Percentiles rank a stretch among this genome's conserved stretches.
Evolutionary conservation across 2,888 invertebrate genomes (phyloP).

Genomic region (Oscheius sp.): DNA sequence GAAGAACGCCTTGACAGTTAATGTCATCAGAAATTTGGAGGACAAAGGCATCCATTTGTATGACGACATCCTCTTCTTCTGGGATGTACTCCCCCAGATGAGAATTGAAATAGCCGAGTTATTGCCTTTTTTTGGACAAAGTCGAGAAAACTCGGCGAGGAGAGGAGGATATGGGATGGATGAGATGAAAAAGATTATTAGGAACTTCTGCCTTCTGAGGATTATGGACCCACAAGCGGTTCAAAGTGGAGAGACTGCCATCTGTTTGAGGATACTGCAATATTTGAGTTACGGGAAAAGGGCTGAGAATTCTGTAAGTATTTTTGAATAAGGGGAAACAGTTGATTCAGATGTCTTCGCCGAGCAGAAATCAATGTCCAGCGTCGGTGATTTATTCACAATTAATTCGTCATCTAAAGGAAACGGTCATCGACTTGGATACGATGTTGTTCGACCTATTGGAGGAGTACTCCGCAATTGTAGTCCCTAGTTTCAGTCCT

Average conservation of each 20-base stretch:
- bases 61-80: slow-evolving; percentile 26
- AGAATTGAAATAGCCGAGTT: neutral
- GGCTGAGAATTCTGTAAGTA: no score
- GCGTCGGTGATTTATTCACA: no score
- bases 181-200: neutral
- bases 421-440: no score
- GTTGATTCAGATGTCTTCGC: no score
- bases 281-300: neutral
- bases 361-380: no score
- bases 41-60: neutral
- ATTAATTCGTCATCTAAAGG: no score
- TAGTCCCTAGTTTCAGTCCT: neutral
- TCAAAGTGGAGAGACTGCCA: neutral
- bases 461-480: neutral
- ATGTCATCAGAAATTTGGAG: neutral
- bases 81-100: slow-evolving; percentile 19
- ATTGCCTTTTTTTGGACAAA: slow-evolving; percentile 4
- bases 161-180: neutral
- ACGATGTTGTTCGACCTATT: neutral
- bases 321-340: no score
- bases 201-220: neutral
- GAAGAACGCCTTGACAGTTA: neutral
- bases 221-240: neutral
- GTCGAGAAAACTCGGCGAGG: neutral
- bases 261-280: neutral